phyloP scores from a whole-genome alignment of 2,888 invertebrate genomes.

The Bembecia ichneumoniformis region DNA sequence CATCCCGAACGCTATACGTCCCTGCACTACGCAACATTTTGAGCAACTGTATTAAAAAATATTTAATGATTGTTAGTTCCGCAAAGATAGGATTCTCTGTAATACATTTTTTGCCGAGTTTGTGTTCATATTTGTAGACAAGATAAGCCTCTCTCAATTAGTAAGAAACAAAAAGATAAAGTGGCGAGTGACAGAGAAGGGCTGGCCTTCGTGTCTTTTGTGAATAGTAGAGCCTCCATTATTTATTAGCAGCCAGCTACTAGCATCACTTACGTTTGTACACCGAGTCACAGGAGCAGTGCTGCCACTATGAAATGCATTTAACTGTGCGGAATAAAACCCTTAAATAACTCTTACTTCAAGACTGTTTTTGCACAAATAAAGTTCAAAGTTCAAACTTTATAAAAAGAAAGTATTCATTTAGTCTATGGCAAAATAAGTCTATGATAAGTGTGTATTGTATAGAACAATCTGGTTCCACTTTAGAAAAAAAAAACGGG shows the following conservation, averaged over 20 bases:
- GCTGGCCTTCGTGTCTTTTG: slow-evolving; percentile 19
- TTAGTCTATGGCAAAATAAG: too few relatives aligned
- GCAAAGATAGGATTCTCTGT: slow-evolving; percentile 5
- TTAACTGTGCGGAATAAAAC: not conserved
- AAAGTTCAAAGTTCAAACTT: too few relatives aligned
- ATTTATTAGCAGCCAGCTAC: slow-evolving; percentile 25
- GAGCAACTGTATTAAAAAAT: too few relatives aligned
- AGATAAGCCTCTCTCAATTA: slow-evolving; percentile 29
- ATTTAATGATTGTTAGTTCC: too few relatives aligned
- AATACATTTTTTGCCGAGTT: slow-evolving; percentile 7
- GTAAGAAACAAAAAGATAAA: slow-evolving; percentile 30
- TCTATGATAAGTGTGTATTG: too few relatives aligned
- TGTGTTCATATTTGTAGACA: slow-evolving; percentile 12
- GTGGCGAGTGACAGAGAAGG: slow-evolving; percentile 29
- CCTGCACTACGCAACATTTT: too few relatives aligned
- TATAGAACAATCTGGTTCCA: too few relatives aligned
- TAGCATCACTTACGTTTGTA: not conserved
- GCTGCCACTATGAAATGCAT: not conserved
- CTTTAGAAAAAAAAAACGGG: too few relatives aligned
- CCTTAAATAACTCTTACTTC: not conserved
- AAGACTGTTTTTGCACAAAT: not conserved
- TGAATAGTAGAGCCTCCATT: slow-evolving; percentile 23
- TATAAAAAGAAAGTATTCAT: too few relatives aligned
- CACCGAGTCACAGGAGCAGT: not conserved
- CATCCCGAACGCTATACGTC: too few relatives aligned